These are phyloP conservation scores for Sebastiscus tertius DNA, from an alignment of 2,797 vertebrate genomes.

Conservation along the genomic window DNA sequence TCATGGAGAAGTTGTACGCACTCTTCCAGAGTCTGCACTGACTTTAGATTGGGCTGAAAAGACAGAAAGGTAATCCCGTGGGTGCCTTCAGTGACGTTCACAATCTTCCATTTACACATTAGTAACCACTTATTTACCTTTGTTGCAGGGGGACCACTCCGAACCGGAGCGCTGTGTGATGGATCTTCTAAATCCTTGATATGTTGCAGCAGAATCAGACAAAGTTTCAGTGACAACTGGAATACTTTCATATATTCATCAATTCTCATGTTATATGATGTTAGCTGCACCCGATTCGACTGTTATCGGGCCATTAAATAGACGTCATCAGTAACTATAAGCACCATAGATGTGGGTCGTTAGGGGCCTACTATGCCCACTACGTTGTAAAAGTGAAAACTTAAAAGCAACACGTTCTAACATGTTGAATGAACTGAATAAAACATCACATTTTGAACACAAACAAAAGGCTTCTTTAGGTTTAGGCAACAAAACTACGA, in stretches of 20 bases:
- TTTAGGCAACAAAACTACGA: fast-evolving
- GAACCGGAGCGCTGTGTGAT: neutral
- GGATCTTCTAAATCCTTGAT: neutral
- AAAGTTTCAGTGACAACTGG: neutral
- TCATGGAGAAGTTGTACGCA: neutral
- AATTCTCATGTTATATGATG: neutral
- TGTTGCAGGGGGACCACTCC: fast-evolving
- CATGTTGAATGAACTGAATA: no score
- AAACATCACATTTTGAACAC: no score
- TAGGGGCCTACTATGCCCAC: fast-evolving
- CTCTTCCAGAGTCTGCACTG: neutral
- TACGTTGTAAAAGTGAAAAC: no score
- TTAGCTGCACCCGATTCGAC: fast-evolving
- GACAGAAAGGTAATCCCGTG: neutral
- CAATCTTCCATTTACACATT: neutral
- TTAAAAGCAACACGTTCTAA: fast-evolving
- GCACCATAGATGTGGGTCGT: no score
- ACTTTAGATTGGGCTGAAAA: neutral
- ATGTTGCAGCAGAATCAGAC: neutral
- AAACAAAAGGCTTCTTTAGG: no score
- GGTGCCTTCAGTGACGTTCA: neutral
- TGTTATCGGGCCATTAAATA: no score
- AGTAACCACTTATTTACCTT: neutral
- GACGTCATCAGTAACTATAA: no score
- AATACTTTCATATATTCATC: neutral